A percentile compares a stretch with the other conserved stretches of the same genome.
phyloP scores from a whole-genome alignment of 2,888 invertebrate genomes.

The Parnassius mnemosyne region DNA sequence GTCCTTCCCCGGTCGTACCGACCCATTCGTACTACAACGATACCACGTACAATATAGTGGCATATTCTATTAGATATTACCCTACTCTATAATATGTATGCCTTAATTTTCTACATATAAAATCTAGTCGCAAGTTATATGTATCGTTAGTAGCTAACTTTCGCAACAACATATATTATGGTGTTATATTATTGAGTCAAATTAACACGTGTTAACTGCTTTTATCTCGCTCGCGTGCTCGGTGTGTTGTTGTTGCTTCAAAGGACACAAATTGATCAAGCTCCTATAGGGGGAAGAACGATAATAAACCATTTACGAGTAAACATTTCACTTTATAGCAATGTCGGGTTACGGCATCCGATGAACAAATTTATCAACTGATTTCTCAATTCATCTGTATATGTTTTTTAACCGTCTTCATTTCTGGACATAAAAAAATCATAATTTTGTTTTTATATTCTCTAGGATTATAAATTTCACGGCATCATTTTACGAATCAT shows the following conservation, averaged over 20 bases:
- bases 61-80: neutral
- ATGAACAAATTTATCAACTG: neutral
- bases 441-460: too few relatives aligned
- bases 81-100: neutral
- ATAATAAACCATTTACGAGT: conserved; percentile 22
- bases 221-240: conserved; percentile 44
- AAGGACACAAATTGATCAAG: conserved; percentile 38
- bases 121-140: neutral
- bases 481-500: too few relatives aligned
- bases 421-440: too few relatives aligned
- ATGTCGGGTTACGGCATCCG: conserved; percentile 2
- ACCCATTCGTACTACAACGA: too few relatives aligned
- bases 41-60: too few relatives aligned
- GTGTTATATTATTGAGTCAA: conserved; percentile 30
- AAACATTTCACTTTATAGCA: conserved; percentile 10
- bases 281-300: conserved; percentile 30
- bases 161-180: neutral
- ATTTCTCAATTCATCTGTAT: too few relatives aligned
- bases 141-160: conserved; percentile 5
- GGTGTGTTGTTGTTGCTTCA: conserved; percentile 37
- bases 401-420: too few relatives aligned
- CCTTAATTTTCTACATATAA: neutral
- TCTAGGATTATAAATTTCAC: too few relatives aligned
- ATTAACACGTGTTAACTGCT: conserved; percentile 39
- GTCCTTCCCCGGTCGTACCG: too few relatives aligned